A percentile compares a stretch with the other conserved stretches of the same genome.
Conservation (phyloP, 2,888 invertebrate genomes). For the Asteroscopus sphinx region DNA sequence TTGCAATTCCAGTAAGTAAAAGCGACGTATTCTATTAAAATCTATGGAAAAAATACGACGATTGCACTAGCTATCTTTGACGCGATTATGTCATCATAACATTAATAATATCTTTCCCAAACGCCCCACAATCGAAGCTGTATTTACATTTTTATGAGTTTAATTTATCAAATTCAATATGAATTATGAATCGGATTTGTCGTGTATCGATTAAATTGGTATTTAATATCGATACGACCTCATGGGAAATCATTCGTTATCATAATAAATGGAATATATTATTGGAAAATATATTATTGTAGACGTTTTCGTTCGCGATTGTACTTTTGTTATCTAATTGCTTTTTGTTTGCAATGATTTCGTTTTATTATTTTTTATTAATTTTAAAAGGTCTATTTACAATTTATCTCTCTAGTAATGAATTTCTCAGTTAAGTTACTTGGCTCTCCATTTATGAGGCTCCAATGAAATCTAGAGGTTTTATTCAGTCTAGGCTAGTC, state of each 20-base stretch:
- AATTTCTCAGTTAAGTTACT: no score
- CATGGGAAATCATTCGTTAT: conserved; percentile 80
- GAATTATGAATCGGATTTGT: conserved; percentile 67
- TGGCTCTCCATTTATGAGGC: no score
- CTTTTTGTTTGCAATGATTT: conserved; percentile 21
- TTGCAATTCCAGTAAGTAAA: conserved; percentile 4
- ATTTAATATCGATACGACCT: conserved; percentile 69
- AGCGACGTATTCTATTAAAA: conserved; percentile 2
- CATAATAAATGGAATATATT: conserved; percentile 57
- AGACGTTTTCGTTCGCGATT: conserved; percentile 42
- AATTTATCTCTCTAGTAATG: no score
- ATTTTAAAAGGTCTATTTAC: background rate
- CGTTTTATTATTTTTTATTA: conserved; percentile 4
- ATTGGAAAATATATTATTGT: conserved; percentile 50
- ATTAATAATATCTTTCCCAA: conserved; percentile 27
- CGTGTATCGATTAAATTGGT: conserved; percentile 69
- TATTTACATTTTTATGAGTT: conserved; percentile 56
- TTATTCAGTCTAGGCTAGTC: no score
- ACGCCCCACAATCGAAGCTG: conserved; percentile 20
- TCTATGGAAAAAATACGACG: background rate
- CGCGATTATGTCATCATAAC: conserved; percentile 11
- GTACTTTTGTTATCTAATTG: conserved; percentile 30
- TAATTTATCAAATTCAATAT: conserved; percentile 64
- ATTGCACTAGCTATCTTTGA: background rate
- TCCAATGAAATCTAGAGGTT: no score